Conservation (phyloP, 2,888 invertebrate species). For the Boloria euphrosyne region DNA sequence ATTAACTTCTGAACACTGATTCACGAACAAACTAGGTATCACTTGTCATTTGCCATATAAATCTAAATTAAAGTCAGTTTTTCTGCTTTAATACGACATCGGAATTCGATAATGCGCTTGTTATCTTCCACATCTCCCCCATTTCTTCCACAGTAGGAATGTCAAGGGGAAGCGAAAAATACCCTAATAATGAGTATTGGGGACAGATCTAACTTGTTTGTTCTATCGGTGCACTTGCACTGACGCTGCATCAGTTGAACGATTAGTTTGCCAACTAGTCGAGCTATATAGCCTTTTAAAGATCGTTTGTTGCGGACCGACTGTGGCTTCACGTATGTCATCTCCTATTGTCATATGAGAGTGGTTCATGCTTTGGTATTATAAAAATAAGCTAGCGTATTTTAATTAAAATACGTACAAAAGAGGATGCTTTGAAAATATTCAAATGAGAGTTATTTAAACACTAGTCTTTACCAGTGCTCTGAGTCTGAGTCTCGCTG, state of each 20-base stretch:
- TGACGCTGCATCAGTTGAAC: slow-evolving; percentile 12
- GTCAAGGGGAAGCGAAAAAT: slow-evolving; percentile 74
- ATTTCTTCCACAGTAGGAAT: slow-evolving; percentile 53
- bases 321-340: slow-evolving; percentile 40
- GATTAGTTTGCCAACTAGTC: slow-evolving; percentile 34
- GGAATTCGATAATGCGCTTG: slow-evolving; percentile 79
- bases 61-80: slow-evolving; percentile 76
- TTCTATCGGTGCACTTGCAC: slow-evolving; percentile 38
- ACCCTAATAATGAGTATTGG: slow-evolving; percentile 75
- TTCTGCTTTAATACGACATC: slow-evolving; percentile 73
- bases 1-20: slow-evolving; percentile 4
- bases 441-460: slow-evolving; percentile 33
- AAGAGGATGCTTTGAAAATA: slow-evolving; percentile 35
- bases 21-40: slow-evolving; percentile 2
- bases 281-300: slow-evolving; percentile 29
- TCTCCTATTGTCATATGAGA: slow-evolving; percentile 43
- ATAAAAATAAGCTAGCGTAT: slow-evolving; percentile 41
- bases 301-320: slow-evolving; percentile 35
- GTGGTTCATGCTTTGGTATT: slow-evolving; percentile 39
- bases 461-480: slow-evolving; percentile 22
- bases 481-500: slow-evolving; percentile 15
- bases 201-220: slow-evolving; percentile 59
- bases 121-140: slow-evolving; percentile 73
- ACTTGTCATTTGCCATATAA: slow-evolving; percentile 51
- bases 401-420: slow-evolving; percentile 41